These are phyloP conservation scores for Aurelia sp. DNA, from an alignment of 30 jellyfish, hydroid and myxozoan species.

Conservation along the genomic window DNA sequence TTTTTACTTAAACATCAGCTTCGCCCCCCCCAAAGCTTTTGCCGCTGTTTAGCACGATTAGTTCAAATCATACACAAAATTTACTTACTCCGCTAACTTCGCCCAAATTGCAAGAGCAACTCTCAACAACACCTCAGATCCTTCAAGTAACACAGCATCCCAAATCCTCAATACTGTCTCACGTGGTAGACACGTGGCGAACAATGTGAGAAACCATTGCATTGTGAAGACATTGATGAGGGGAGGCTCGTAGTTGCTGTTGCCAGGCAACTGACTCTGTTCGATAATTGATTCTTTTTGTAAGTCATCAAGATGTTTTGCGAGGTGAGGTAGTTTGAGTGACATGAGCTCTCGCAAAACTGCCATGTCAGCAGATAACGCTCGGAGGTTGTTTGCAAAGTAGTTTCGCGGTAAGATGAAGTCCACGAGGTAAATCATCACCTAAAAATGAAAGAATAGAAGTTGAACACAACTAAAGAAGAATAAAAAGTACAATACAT, in stretches of 20 bases:
- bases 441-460: slow-evolving; percentile 47
- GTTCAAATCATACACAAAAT: neutral
- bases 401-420: slow-evolving; percentile 92
- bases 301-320: slow-evolving; percentile 79
- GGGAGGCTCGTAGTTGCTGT: slow-evolving; percentile 94
- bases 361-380: slow-evolving; percentile 99
- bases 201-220: slow-evolving; percentile 98
- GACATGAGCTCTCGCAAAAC: slow-evolving; percentile 93
- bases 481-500: too few species aligned
- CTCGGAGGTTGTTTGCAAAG: slow-evolving; percentile 93
- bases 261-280: slow-evolving; percentile 67
- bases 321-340: slow-evolving; percentile 80
- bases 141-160: slow-evolving; percentile 97
- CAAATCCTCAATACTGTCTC: slow-evolving; percentile 93
- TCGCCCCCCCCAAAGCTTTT: too few species aligned
- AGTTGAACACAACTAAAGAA: too few species aligned
- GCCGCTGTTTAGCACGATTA: neutral
- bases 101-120: slow-evolving; percentile 99
- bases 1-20: too few species aligned
- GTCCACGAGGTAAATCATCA: slow-evolving; percentile 92
- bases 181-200: slow-evolving; percentile 98
- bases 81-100: slow-evolving; percentile 86
- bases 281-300: slow-evolving; percentile 82
- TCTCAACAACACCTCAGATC: slow-evolving; percentile 93
- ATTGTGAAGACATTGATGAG: slow-evolving; percentile 94